Evolutionary conservation across 2,113 vertebrate species (phyloP).

Genomic region (Callaeas wilsoni): DNA sequence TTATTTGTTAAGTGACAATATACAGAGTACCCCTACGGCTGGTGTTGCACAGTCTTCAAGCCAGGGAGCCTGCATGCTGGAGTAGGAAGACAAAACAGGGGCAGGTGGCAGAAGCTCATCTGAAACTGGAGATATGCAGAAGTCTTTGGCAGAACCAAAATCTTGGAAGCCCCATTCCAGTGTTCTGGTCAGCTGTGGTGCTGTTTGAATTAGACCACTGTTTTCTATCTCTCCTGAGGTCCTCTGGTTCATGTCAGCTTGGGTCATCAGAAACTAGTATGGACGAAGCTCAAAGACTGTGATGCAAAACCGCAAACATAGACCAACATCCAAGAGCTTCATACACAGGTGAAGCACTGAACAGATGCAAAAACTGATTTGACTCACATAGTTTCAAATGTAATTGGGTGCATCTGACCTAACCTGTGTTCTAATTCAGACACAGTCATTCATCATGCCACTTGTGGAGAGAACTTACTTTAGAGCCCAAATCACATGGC

Average conservation of each 20-base stretch:
- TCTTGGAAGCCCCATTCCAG: neutral
- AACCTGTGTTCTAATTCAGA: neutral
- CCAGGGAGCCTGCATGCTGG: neutral
- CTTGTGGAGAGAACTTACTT: neutral
- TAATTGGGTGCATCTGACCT: neutral
- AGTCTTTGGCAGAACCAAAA: neutral
- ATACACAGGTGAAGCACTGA: neutral
- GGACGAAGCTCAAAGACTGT: neutral
- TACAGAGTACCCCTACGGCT: fast-evolving
- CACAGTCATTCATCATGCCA: neutral
- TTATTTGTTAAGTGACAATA: neutral
- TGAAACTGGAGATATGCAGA: neutral
- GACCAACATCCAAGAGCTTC: neutral
- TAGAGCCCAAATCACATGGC: neutral
- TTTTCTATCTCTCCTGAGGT: neutral
- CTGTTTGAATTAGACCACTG: neutral
- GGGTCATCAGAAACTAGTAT: neutral
- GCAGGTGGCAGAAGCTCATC: neutral
- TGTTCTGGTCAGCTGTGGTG: neutral
- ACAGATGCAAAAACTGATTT: neutral
- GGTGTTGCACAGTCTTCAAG: neutral
- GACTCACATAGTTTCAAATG: neutral
- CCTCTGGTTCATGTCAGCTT: neutral
- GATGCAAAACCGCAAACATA: neutral
- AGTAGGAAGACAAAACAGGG: neutral